Conservation (phyloP, 2,113 vertebrate genomes). For the Redunca redunca region DNA sequence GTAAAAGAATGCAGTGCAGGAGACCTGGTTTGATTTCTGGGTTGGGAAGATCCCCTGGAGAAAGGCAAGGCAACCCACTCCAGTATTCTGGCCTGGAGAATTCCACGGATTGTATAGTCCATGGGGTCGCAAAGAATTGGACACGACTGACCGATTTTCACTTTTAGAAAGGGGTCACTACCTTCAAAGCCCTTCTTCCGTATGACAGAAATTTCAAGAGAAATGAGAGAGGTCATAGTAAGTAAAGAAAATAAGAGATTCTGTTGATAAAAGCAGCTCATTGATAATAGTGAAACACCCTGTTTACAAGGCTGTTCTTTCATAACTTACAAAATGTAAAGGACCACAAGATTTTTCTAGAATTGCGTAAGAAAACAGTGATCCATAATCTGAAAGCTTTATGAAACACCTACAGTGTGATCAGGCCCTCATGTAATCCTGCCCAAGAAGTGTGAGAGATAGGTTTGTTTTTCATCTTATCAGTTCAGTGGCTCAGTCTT, state of each 20-base stretch:
- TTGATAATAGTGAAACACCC: background rate
- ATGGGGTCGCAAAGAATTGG: background rate
- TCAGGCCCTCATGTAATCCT: background rate
- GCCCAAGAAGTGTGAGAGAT: background rate
- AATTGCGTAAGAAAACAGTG: background rate
- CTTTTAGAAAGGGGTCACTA: background rate
- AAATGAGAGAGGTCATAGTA: background rate
- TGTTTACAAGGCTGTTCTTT: background rate
- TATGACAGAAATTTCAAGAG: background rate
- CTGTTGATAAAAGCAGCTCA: background rate
- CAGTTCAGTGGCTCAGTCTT: background rate
- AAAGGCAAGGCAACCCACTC: background rate
- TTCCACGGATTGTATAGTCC: background rate
- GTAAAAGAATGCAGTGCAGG: background rate
- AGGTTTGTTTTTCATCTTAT: background rate
- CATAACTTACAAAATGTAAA: background rate
- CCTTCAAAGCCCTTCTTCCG: background rate
- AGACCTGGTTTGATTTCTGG: background rate
- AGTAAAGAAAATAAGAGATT: slow-evolving; percentile 22
- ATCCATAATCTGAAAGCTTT: background rate
- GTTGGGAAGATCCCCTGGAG: background rate
- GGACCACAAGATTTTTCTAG: background rate
- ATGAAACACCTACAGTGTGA: background rate
- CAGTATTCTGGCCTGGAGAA: background rate
- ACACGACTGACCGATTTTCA: background rate